phyloP scores from a whole-genome alignment of 2,113 vertebrate species.

The Trachemys scripta region DNA sequence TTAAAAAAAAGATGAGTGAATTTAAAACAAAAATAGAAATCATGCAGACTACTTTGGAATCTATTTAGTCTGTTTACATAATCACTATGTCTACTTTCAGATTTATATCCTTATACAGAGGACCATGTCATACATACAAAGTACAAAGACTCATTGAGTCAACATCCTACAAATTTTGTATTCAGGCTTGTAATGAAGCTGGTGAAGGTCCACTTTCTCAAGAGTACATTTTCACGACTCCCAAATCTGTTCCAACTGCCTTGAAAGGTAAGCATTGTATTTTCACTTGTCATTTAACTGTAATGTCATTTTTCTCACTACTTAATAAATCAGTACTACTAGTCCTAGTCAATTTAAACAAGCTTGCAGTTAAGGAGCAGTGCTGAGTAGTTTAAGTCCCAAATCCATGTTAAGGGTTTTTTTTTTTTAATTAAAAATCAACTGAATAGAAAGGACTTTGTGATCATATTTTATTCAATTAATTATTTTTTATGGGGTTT shows the following conservation, averaged over 20 bases:
- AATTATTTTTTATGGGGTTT: neutral
- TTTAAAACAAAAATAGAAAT: neutral
- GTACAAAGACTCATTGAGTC: constrained; percentile 98
- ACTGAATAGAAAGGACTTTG: neutral
- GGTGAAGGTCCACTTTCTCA: constrained; percentile 95
- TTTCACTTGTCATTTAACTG: neutral
- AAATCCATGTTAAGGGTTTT: neutral
- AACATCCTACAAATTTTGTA: constrained; percentile 95
- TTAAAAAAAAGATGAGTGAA: neutral
- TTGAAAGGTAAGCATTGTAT: constrained; percentile 89
- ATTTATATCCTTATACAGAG: constrained; percentile 95
- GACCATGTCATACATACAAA: constrained; percentile 99
- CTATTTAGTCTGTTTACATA: constrained; percentile 25
- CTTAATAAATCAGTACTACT: neutral
- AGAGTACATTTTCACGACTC: constrained; percentile 95
- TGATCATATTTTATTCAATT: neutral
- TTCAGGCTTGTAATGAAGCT: constrained; percentile 98
- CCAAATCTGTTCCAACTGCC: constrained; percentile 92
- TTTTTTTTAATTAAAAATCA: neutral
- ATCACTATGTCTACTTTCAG: constrained; percentile 77
- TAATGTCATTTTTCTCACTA: neutral
- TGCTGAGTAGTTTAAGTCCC: neutral
- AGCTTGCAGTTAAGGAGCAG: neutral
- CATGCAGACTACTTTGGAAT: neutral
- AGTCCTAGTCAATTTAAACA: neutral